Evolutionary conservation across 2,888 invertebrate genomes (phyloP), one percentile per base, ranked within the genome.

Genomic region (Andrena fulva): DNA sequence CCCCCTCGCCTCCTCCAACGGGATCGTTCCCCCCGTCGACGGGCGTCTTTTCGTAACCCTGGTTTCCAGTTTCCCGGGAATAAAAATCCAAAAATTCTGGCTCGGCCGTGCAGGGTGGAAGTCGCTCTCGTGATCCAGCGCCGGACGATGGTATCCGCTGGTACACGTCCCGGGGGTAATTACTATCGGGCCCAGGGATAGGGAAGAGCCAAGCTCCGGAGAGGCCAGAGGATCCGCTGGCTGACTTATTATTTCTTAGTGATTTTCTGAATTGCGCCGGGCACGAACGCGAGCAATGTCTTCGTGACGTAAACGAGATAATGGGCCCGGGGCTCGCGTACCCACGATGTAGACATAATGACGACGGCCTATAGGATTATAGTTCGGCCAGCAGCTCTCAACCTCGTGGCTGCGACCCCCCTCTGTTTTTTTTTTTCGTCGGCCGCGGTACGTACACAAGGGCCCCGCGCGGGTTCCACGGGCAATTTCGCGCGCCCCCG

Each of bases 231-330:
- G 77, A 78, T 82, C 79, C 71, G 78, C 89, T 86, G 87, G 78
- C 89, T 86, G 87, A 89, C 89, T 92, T 91, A 93, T 92, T 93
- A 92, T 92, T 91, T 92, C 92, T 92, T 89, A 92, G 92, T 92
- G 92, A 92, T 92, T 92, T 93, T 93, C 92, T 91, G 90, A 92
- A 93, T 92, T 92, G 91, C 92, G 86, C 86, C 83, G 84, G 84
- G 85, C 87, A 89, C 88, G 83, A 87, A 87, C 82, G 82, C 80
- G 86, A 86, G 87, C 88, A 87, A 89, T 87, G 91, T 92, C 91
- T 91, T 92, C 92, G 91, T 91, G 93, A 92, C 90, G 92, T 90
- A 92, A 93, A 92, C 91, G 92, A 92, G 91, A 92, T 93, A 92
- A 92, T 93, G 88, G 88, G 72, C 86, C 86, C 84, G 86, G 27